Conservation (phyloP, 2,797 vertebrate species). For the Neosilurus hyrtlii region DNA sequence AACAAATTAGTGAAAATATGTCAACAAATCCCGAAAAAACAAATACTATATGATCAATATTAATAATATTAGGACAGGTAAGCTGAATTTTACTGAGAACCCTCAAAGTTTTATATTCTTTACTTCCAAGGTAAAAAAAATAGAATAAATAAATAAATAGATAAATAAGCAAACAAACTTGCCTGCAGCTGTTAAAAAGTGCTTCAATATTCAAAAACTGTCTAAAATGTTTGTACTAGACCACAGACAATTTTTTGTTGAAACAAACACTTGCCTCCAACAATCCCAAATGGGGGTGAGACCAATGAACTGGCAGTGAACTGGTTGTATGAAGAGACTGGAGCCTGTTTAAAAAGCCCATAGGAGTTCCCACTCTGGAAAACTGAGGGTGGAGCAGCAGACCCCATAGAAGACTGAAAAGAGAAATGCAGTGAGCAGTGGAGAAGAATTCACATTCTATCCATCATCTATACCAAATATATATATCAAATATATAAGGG, state of each 20-base stretch:
- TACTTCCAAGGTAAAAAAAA: neutral
- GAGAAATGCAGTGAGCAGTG: neutral
- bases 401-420: conserved; percentile 87
- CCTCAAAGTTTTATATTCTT: neutral
- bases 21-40: neutral
- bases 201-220: neutral
- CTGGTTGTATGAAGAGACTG: conserved; percentile 86
- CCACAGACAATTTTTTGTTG: neutral
- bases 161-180: neutral
- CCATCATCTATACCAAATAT: neutral
- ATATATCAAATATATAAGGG: too few species aligned
- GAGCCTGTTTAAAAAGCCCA: conserved; percentile 84
- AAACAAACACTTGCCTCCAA: conserved; percentile 76
- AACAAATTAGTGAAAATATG: neutral
- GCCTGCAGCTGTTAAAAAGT: neutral
- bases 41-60: too few species aligned
- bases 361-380: conserved; percentile 88
- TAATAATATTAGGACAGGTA: too few species aligned
- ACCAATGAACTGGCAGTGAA: conserved; percentile 81
- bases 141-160: too few species aligned
- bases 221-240: neutral
- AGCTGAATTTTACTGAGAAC: neutral
- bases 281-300: conserved; percentile 83
- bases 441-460: neutral
- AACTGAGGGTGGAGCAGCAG: conserved; percentile 74